Conservation (phyloP, 2,797 vertebrate genomes). For the Valencia hispanica region DNA sequence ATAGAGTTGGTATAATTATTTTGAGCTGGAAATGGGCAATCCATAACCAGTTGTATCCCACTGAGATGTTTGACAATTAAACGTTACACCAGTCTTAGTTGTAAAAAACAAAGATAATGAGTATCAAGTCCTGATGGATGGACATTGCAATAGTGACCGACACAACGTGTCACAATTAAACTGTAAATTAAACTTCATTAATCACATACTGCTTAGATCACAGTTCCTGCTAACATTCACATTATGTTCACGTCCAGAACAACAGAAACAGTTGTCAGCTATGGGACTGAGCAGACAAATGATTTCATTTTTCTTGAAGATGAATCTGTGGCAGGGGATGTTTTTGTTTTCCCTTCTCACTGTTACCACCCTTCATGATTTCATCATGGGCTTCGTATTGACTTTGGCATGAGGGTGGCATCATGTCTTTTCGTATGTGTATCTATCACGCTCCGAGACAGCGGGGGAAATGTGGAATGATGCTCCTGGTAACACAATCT, state of each 20-base stretch:
- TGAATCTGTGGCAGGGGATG: not conserved
- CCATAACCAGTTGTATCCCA: not conserved
- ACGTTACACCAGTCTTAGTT: not conserved
- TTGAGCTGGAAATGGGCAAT: not conserved
- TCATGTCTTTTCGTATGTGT: constrained; percentile 16
- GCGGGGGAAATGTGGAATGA: not conserved
- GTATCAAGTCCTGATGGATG: not conserved
- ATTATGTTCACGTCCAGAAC: not conserved
- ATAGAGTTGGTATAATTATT: not conserved
- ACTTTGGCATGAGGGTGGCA: constrained; percentile 17
- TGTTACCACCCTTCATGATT: constrained; percentile 1
- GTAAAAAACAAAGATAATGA: not conserved
- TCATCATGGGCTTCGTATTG: constrained; percentile 15
- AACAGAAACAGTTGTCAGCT: constrained; percentile 1
- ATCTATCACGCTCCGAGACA: constrained; percentile 21
- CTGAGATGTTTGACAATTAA: not conserved
- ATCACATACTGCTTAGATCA: not conserved
- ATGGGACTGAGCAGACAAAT: not conserved
- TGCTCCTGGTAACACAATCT: constrained; percentile 30
- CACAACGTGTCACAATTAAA: not conserved
- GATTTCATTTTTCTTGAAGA: not conserved
- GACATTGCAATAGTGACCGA: not conserved
- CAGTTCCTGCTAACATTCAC: not conserved
- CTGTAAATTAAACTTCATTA: constrained; percentile 4
- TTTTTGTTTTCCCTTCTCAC: constrained; percentile 10